These are phyloP conservation scores for Lomographa bimaculata DNA, from an alignment of 2,888 invertebrate species.

Conservation along the genomic window DNA sequence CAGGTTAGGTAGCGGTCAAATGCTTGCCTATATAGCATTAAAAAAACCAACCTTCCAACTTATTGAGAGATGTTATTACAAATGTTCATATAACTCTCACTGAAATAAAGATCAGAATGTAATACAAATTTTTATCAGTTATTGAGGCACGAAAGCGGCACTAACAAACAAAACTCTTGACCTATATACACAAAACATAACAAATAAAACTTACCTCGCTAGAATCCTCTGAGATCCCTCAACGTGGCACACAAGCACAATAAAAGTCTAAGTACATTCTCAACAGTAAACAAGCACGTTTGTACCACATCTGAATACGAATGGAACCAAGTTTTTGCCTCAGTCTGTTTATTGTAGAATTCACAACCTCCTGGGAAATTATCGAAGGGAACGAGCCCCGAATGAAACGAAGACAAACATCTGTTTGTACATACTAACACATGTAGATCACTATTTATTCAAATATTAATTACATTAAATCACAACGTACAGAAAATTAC, in stretches of 20 bases:
- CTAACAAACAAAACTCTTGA: neutral
- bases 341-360: slow-evolving; percentile 66
- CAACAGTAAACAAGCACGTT: slow-evolving; percentile 51
- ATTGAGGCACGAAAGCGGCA: no score
- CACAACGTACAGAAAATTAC: slow-evolving; percentile 73
- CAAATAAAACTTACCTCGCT: slow-evolving; percentile 39
- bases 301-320: slow-evolving; percentile 60
- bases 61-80: no score
- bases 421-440: slow-evolving; percentile 49
- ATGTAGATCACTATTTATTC: slow-evolving; percentile 51
- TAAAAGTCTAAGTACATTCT: slow-evolving; percentile 52
- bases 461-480: slow-evolving; percentile 63
- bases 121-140: no score
- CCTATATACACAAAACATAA: no score
- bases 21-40: no score
- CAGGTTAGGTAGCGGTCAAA: no score
- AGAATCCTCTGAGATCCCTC: slow-evolving; percentile 21
- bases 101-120: no score
- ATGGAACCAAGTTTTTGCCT: slow-evolving; percentile 58
- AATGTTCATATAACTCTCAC: no score
- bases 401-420: slow-evolving; percentile 55
- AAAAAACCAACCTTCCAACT: no score
- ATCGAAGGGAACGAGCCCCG: slow-evolving; percentile 54
- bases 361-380: slow-evolving; percentile 79
- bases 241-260: slow-evolving; percentile 37